A percentile compares a stretch with the other conserved stretches of the same genome.
Evolutionary conservation across 53 echinoderm and acorn worm species (phyloP).

Genomic region (Mesocentrotus franciscanus): DNA sequence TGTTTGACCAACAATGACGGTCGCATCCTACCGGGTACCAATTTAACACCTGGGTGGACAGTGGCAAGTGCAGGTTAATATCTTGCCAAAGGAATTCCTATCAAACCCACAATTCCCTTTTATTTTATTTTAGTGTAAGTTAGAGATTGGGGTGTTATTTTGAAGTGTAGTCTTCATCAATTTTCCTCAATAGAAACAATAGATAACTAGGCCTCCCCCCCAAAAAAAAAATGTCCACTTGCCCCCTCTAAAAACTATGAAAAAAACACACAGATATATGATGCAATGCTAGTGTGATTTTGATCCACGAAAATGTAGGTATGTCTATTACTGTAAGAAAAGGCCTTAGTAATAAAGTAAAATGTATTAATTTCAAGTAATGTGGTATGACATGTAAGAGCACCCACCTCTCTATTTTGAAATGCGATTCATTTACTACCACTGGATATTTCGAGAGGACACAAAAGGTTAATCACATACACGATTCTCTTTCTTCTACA

Average conservation of each 20-base stretch:
- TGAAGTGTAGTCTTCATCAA: too few relatives aligned
- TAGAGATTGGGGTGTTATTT: too few relatives aligned
- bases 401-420: neutral
- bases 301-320: neutral
- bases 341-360: too few relatives aligned
- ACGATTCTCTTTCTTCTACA: neutral
- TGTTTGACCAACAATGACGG: too few relatives aligned
- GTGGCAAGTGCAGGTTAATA: too few relatives aligned
- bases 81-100: neutral
- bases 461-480: conserved; percentile 35
- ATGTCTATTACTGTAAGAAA: too few relatives aligned
- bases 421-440: neutral
- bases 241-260: neutral
- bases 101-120: too few relatives aligned
- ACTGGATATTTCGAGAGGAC: neutral
- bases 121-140: too few relatives aligned
- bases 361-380: neutral
- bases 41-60: too few relatives aligned
- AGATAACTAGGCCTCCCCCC: neutral
- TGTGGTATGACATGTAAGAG: neutral
- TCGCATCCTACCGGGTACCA: too few relatives aligned
- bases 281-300: too few relatives aligned
- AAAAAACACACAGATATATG: neutral
- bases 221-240: neutral
- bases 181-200: neutral